Evolutionary conservation across 1,140 invertebrate genomes (phyloP), one percentile per base, ranked within the genome.

Genomic region (Drosophila ambigua): DNA sequence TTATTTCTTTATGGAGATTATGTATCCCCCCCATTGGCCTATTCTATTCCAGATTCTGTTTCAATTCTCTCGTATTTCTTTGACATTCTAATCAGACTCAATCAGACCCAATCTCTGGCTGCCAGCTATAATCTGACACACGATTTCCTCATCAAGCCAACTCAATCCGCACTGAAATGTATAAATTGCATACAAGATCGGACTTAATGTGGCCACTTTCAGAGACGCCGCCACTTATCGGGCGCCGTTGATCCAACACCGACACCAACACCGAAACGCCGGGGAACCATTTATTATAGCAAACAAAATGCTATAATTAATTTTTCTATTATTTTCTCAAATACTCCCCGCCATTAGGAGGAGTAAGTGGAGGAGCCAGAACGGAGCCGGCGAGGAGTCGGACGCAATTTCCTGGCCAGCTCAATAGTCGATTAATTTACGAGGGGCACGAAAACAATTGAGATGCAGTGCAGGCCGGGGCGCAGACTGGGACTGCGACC

Each of bases 341-440:
- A 69, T 50, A 57, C 66, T 49, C 66, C 64, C 66, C 35, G 51
- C 65, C 44, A 69, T 68, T 68, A 57, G 51, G 50, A 54, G 39
- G 35, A 44, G 69, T 39, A 35, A 61, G 23, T 48, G 31, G 39
- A 4, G 35, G 35, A 39, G 26, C 59, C 73, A 73, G 58, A 79
- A 72, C 77, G 67, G 50, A 53, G 55, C 48, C 59, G 53, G 48
- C 53, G 51, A 48, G 45, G 77, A 81, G 62, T 87, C 82, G 65
- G 76, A 77, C 43, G 58, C 82, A 87, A 87, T 88, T 87, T 87
- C 62, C 83, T 54, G 72, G 68, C 59, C 53, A 69, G 69, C 59
- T 78, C 82, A 83, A 71, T 73, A 83, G 69, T 83, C 80, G 76
- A 79, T 84, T 84, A 79, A 84, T 84, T 84, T 84, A 84, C 82